Evolutionary conservation across 2,888 invertebrate genomes (phyloP), one percentile per base, ranked within the genome.

Genomic region (Synanthedon formicaeformis): DNA sequence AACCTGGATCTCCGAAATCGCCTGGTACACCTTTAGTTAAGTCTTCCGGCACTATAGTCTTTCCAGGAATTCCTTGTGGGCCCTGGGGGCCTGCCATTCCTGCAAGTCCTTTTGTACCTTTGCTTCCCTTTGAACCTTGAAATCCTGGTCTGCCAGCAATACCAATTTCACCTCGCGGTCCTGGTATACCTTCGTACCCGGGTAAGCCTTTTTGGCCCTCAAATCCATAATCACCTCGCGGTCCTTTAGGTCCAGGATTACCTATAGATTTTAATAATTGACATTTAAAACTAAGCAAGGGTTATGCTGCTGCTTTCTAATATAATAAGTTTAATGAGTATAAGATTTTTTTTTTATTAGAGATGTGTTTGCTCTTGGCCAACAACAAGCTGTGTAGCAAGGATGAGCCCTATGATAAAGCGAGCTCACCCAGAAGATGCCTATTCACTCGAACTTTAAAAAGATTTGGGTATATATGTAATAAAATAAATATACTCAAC

Each of bases 1-100:
- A 68, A 70, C 92, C 92, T 45, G 81, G 78, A 1, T 89, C 73
- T 50, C 94, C 95, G 6, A 81, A 81, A 50, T 80, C 85, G 53
- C 93, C 93, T 41, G 78, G 76, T 27, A 78, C 78, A 23, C 82
- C 73, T 59, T 57, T 67, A 1, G 68, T 87, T 66, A 67, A 60
- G 40, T 70, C 61, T 54, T 56, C 66, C 61, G 72, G 72, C 53
- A 71, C 56, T 55, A 63, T 68, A 8, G 78, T 54, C 10, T 49
- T 50, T 51, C 93, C 91, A 61, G 83, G 83, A 0, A 52, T 53
- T 48, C 90, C 90, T 50, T 83, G 82, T 3, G 85, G 65, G 40
- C 93, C 93, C 54, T 88, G 82, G 6, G 58, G 60, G 34, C 90
- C 90, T 16, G 79, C 76, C 55, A 69, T 65, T 14, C 90, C 90